Evolutionary conservation across 2,888 invertebrate species (phyloP), one percentile per base, ranked within the genome.

Genomic region (Eristalis intricaria): DNA sequence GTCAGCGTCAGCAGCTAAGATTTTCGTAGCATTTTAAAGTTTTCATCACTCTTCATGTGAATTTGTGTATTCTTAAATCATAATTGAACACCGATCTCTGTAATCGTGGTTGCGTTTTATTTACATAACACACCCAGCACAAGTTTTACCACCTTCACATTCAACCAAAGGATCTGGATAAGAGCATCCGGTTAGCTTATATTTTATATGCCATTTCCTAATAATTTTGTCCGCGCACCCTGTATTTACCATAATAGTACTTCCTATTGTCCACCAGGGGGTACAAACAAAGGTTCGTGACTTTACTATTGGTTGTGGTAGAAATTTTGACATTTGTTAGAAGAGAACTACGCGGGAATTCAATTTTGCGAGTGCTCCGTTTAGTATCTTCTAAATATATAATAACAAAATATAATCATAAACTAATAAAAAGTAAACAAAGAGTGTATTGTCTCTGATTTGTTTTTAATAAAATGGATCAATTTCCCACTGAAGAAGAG

Each of bases 401-500:
- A n/a, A n/a, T n/a, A n/a, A n/a, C n/a, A n/a, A 50, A 26, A 26
- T 26, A 26, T 19, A n/a, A 22, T 50, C 19, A 1, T n/a, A n/a
- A n/a, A n/a, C n/a, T n/a, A n/a, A n/a, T n/a, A n/a, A n/a, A n/a
- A n/a, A 50, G 60, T 60, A 60, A 38, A 11, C 2, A 58, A 66
- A 35, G 38, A 38, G n/a, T 35, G 26, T 8, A 10, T 23, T 4
- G 7, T 40, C 8, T n/a, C n/a, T 43, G 43, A 43, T 43, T 43
- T 7, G n/a, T 5, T 19, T 1, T 26, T 43, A 75, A 64, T 11
- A 86, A 70, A 74, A 90, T 89, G 90, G 91, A 91, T 89, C 92
- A 93, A 88, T 93, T 92, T 90, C 93, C 93, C 1, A 93, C 93
- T 77, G 92, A 93, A 78, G 95, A 95, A 89, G 95, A 95, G 89